phyloP scores from a whole-genome alignment of 2,797 vertebrate genomes.

The Chaetophractus vellerosus region DNA sequence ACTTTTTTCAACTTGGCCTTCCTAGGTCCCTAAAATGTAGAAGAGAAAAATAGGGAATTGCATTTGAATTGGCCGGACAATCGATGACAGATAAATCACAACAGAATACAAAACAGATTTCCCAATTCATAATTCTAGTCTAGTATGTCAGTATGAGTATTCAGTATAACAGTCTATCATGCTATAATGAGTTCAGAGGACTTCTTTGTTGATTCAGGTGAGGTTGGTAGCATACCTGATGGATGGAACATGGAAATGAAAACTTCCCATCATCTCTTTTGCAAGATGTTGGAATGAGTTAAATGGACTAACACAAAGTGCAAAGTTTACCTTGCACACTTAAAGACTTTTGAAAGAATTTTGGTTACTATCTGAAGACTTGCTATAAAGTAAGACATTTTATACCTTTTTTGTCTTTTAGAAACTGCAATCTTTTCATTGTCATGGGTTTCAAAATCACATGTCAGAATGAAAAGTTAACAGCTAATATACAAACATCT shows the following conservation, averaged over 20 bases:
- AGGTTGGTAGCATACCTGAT: background rate
- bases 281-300: constrained; percentile 9
- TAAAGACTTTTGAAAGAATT: constrained; percentile 4
- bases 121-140: background rate
- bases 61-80: constrained; percentile 43
- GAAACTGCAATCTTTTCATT: constrained; percentile 8
- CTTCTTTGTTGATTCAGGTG: background rate
- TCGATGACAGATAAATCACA: constrained; percentile 10
- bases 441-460: background rate
- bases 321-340: constrained; percentile 3
- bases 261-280: background rate
- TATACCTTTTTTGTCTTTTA: background rate
- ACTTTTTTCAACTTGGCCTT: background rate
- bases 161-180: background rate
- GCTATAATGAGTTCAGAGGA: background rate
- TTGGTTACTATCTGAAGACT: background rate
- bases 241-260: constrained; percentile 24
- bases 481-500: background rate
- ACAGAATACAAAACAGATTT: background rate
- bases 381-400: background rate
- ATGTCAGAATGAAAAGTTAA: background rate
- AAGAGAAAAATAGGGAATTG: background rate
- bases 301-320: background rate
- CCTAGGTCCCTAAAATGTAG: background rate
- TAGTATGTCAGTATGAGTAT: background rate